Conservation (phyloP, 2,888 invertebrate genomes). For the Cremastinae sp. region DNA sequence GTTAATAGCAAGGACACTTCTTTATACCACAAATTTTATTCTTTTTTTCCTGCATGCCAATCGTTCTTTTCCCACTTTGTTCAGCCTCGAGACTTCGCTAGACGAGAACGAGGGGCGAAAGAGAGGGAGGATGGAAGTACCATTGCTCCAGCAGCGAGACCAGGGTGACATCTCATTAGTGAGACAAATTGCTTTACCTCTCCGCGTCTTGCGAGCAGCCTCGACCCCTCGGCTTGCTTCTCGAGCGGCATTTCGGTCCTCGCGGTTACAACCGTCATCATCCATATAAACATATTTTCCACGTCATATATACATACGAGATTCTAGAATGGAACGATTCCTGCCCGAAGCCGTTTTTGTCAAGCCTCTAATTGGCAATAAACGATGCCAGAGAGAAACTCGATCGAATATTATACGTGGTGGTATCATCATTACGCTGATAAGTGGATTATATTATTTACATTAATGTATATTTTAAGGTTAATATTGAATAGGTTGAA, state of each 20-base stretch:
- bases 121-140: conserved; percentile 49
- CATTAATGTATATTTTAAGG: no score
- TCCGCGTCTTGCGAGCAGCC: conserved; percentile 51
- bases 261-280: conserved; percentile 12
- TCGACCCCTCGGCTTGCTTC: conserved; percentile 31
- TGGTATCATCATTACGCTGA: no score
- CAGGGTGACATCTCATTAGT: conserved; percentile 80
- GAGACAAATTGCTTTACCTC: conserved; percentile 80
- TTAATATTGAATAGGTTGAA: no score
- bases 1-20: conserved; percentile 44
- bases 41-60: conserved; percentile 66
- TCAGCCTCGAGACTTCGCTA: conserved; percentile 34
- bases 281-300: conserved; percentile 37
- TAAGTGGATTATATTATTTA: no score
- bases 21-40: no score
- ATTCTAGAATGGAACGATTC: no score
- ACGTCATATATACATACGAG: no score
- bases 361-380: no score
- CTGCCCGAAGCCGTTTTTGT: no score
- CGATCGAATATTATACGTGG: no score
- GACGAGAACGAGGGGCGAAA: conserved; percentile 46
- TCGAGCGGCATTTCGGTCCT: conserved; percentile 25
- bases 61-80: conserved; percentile 63
- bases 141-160: conserved; percentile 69
- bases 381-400: no score